Percentiles rank a stretch among this genome's conserved stretches.
phyloP scores from a whole-genome alignment of 2,797 vertebrate genomes.

The Myotis planiceps region DNA sequence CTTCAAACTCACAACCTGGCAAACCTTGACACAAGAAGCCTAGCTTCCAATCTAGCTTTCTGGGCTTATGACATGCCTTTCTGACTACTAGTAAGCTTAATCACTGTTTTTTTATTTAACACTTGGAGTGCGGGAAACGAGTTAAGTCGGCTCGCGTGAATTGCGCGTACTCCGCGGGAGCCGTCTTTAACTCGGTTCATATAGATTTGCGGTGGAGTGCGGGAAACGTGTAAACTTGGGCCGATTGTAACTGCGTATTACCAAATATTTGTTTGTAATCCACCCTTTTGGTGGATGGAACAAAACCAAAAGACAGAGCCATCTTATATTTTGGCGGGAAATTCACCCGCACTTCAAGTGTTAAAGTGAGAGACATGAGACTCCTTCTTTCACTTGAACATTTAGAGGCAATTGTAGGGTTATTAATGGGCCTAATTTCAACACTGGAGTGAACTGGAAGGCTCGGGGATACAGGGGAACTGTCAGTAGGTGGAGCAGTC shows the following conservation, averaged over 20 bases:
- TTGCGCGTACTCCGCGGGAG: too few relatives aligned
- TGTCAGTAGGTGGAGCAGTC: not conserved
- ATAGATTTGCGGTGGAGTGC: too few relatives aligned
- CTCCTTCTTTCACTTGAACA: not conserved
- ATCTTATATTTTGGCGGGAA: too few relatives aligned
- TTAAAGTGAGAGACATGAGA: not conserved
- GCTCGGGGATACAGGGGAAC: not conserved
- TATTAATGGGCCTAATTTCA: not conserved
- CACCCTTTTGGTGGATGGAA: too few relatives aligned
- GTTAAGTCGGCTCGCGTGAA: too few relatives aligned
- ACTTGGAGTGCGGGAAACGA: too few relatives aligned
- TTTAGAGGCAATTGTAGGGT: not conserved
- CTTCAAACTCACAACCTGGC: not conserved
- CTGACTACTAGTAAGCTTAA: not conserved
- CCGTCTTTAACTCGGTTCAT: too few relatives aligned
- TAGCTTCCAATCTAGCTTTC: not conserved
- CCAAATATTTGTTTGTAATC: too few relatives aligned
- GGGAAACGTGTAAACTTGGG: too few relatives aligned
- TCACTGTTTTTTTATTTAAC: not conserved
- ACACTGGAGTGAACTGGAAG: not conserved
- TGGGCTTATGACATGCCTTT: not conserved
- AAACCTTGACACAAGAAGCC: not conserved
- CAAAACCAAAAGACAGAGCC: too few relatives aligned
- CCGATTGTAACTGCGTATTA: too few relatives aligned
- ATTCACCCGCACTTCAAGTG: too few relatives aligned